These are phyloP conservation scores for Chymomyza caudatula DNA, from an alignment of 2,888 invertebrate genomes.

Conservation along the genomic window DNA sequence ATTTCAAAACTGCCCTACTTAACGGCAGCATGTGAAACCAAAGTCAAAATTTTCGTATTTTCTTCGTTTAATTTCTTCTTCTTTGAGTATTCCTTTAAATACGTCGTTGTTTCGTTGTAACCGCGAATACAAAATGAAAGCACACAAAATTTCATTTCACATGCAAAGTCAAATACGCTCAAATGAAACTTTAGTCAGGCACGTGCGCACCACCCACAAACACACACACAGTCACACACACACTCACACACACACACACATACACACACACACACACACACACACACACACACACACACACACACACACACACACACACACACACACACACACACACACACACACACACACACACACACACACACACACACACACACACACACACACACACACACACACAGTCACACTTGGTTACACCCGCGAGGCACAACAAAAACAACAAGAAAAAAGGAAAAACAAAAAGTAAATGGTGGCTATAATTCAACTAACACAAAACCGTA, in stretches of 20 bases:
- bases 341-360: background rate
- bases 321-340: no score
- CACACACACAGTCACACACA: no score
- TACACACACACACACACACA: background rate
- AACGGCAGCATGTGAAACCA: no score
- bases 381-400: background rate
- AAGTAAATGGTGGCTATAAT: slow-evolving; percentile 43
- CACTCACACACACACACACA: background rate
- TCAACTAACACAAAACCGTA: slow-evolving; percentile 53
- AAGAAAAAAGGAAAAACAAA: background rate
- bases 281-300: background rate
- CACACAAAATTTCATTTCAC: background rate
- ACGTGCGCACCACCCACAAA: background rate
- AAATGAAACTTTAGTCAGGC: background rate
- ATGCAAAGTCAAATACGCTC: background rate
- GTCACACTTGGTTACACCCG: no score
- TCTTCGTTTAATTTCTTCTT: background rate
- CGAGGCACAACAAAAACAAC: no score
- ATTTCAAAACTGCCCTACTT: no score
- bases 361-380: no score
- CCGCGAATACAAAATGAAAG: background rate
- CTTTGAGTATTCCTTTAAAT: background rate
- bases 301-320: background rate
- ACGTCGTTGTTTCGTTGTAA: background rate
- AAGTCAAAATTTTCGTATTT: no score